Evolutionary conservation across 2,113 vertebrate species (phyloP), one percentile per base, ranked within the genome.

Genomic region (Corythaeola cristata): DNA sequence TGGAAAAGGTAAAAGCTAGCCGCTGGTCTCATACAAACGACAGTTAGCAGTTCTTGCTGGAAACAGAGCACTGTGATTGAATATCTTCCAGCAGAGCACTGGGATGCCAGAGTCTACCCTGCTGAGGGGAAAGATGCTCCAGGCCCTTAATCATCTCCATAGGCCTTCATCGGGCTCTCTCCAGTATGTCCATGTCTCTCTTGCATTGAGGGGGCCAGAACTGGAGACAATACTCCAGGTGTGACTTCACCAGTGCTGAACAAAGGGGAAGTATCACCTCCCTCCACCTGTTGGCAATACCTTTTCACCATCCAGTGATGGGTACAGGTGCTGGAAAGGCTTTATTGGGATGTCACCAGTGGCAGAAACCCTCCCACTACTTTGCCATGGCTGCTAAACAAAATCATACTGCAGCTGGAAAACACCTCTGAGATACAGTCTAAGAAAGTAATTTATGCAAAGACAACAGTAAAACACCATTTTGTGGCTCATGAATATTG

Each of bases 101-200:
- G 45, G 28, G 37, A 50, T 32, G 8, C 24, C 4, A 11, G 33
- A 74, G 21, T 45, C 6, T 72, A 20, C 71, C 39, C 47, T 75
- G 37, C n/a, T 63, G 35, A 55, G n/a, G 18, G 11, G 15, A 45
- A 8, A 55, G 27, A 6, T 73, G 64, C 5, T 81, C 19, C 39
- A 73, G 32, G 22, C 59, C n/a, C 59, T 76, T 33, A 33, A 68
- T 12, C 27, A 37, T 15, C 30, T 47, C 52, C 52, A 79, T 2
- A 60, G 45, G 41, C 6, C 11, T 78, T 56, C 0, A 0, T 1
- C 19, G 62, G 45, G 45, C 7, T 50, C 17, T 28, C 41, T 44
- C 41, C 41, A 44, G 41, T 44, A 39, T 23, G 24, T 32, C 27
- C 27, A 28, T 52, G 19, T 26, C 41, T 60, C 24, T 58, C 12